Percentiles rank a stretch among this genome's conserved stretches.
phyloP scores from a whole-genome alignment of 2,888 invertebrate genomes.

The Lithophane leautieri region DNA sequence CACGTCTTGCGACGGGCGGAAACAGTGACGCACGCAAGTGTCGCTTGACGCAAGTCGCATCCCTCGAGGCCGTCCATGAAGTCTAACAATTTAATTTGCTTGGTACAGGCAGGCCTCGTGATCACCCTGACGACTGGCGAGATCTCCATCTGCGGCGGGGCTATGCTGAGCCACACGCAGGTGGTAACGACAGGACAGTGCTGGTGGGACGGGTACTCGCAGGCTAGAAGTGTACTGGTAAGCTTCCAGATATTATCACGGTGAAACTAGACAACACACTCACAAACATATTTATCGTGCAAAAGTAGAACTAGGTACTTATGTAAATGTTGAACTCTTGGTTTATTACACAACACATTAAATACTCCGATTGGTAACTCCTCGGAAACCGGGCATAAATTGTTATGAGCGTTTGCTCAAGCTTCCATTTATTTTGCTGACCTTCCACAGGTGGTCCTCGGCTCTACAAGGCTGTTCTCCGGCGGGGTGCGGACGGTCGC shows the following conservation, averaged over 20 bases:
- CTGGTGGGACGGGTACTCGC: conserved; percentile 67
- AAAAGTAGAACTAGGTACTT: too few species aligned
- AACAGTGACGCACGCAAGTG: neutral
- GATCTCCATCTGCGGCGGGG: conserved; percentile 65
- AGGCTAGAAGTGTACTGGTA: conserved; percentile 38
- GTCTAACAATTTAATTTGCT: neutral
- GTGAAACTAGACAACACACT: neutral
- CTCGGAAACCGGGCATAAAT: neutral
- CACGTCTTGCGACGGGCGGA: neutral
- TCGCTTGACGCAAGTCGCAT: neutral
- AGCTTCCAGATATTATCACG: neutral
- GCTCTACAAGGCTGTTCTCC: conserved; percentile 59
- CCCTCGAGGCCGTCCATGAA: neutral
- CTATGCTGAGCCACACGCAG: conserved; percentile 57
- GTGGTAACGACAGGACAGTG: conserved; percentile 70
- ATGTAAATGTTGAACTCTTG: too few species aligned
- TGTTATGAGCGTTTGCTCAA: neutral
- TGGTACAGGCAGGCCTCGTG: conserved; percentile 63
- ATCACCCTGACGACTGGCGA: conserved; percentile 48
- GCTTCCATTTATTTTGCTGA: neutral
- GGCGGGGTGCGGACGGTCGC: conserved; percentile 66
- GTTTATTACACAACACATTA: too few species aligned
- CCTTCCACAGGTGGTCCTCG: conserved; percentile 56
- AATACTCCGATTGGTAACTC: neutral
- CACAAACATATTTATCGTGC: too few species aligned